Percentiles rank a stretch among this genome's conserved stretches.
phyloP scores from a whole-genome alignment of 2,888 invertebrate species.

The Nomada fucata region DNA sequence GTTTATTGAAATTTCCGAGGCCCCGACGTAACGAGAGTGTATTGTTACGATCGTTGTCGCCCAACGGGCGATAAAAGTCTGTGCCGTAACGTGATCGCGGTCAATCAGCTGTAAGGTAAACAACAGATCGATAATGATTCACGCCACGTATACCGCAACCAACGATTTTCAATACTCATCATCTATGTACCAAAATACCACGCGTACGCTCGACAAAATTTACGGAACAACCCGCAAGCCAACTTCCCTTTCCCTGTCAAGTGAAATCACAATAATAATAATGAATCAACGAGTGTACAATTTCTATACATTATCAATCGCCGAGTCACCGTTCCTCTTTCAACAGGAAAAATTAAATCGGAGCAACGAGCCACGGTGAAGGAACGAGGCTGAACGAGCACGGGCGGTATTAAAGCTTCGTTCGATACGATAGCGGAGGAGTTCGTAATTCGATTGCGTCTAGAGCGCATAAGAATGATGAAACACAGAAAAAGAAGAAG shows the following conservation, averaged over 20 bases:
- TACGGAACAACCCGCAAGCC: no score
- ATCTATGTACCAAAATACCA: neutral
- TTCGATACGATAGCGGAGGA: neutral
- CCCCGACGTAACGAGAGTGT: neutral
- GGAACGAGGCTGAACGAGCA: neutral
- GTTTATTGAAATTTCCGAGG: neutral
- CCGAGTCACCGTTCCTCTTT: no score
- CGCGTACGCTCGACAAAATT: no score
- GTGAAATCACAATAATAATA: no score
- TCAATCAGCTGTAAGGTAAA: conserved; percentile 8
- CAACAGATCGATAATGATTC: conserved; percentile 15
- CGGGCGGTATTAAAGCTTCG: neutral
- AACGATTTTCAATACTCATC: neutral
- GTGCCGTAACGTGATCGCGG: neutral
- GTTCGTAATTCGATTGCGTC: neutral
- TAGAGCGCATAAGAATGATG: neutral
- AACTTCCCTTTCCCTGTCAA: no score
- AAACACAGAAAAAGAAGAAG: neutral
- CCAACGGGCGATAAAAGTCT: neutral
- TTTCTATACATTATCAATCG: no score
- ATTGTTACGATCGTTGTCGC: neutral
- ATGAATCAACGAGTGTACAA: no score
- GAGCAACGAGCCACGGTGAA: conserved; percentile 8
- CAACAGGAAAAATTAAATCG: conserved; percentile 12
- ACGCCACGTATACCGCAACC: neutral